Evolutionary conservation across 35 echinoderm and acorn worm genomes (phyloP).

Genomic region (Acanthaster planci): DNA sequence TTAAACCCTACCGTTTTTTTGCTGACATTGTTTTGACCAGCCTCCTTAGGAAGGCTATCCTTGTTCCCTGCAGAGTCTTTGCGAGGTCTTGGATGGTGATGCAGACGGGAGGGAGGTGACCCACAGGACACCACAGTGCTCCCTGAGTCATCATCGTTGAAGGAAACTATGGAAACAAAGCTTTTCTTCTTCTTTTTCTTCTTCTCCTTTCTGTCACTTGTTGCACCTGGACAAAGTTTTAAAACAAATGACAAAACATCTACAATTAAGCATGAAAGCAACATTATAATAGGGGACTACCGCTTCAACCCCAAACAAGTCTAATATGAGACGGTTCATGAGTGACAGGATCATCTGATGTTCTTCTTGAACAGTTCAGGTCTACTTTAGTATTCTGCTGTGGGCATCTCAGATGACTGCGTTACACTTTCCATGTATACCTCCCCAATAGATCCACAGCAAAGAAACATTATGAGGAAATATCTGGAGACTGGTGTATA

Average conservation of each 20-base stretch:
- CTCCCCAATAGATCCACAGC: too few species aligned
- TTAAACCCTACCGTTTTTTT: neutral
- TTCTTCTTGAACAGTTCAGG: too few species aligned
- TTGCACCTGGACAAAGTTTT: constrained; percentile 47
- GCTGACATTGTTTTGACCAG: neutral
- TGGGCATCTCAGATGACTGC: too few species aligned
- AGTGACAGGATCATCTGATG: too few species aligned
- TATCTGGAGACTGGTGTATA: too few species aligned
- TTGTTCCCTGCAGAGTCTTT: constrained; percentile 52
- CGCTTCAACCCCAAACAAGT: too few species aligned
- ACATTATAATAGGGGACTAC: too few species aligned
- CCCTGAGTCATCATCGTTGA: constrained; percentile 69
- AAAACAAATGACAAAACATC: neutral
- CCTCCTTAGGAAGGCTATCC: constrained; percentile 13
- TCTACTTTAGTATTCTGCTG: too few species aligned
- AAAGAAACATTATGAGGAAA: too few species aligned
- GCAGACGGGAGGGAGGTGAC: constrained; percentile 29
- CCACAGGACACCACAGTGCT: constrained; percentile 25
- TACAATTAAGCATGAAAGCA: too few species aligned
- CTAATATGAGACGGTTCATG: too few species aligned
- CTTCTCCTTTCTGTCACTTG: constrained; percentile 85
- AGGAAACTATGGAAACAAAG: constrained; percentile 86
- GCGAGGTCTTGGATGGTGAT: neutral
- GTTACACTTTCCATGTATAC: too few species aligned
- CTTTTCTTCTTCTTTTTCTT: constrained; percentile 97